Base-by-base conservation (phyloP, 1,140 invertebrate genomes). In the Drosophila littoralis region DNA sequence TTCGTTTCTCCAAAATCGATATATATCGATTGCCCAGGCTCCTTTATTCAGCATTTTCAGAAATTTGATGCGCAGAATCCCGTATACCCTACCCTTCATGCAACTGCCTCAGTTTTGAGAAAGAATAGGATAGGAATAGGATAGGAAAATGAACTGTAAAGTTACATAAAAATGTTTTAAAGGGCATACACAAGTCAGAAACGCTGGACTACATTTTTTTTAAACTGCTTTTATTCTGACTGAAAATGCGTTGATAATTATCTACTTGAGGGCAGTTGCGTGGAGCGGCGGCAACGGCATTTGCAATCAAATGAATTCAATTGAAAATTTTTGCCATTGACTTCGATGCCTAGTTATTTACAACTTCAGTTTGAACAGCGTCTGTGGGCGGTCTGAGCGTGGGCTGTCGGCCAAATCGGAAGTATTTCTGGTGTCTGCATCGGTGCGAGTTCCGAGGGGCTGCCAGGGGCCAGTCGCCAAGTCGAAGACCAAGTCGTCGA, bases 291-390 rank as follows among this genome's bases (percentile, higher is more conserved):
- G 32, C 42, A 35, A 28, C 64, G 55, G 61, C 59, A 81, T 71
- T 79, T 75, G 78, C 75, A 83, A 71, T 69, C 65, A 59, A 75
- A 83, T 79, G 74, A 84, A 89, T 81, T 88, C 84, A 88, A 89
- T 88, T 88, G 84, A 84, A 67, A 75, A 81, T 81, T 75, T 88
- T 55, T 72, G 22, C 69, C 69, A 71, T 79, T 79, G 54, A 40
- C 48, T 60, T 48, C 66, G 72, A 40, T 35, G 60, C 69, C 54
- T 57, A 84, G 69, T 77, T 86, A 81, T 81, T 81, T 81, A 79
- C 82, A 77, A 82, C 79, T 88, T 35, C 36, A 67, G 38, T 69
- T 61, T 57, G 67, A 61, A 9, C 43, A 35, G 5, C 22, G 51
- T 15, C 45, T 42, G 59, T 36, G 32, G 68, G 43, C 46, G 55